These are phyloP conservation scores for Lepisosteus oculatus DNA, from an alignment of 2,113 vertebrate genomes.

Conservation along the genomic window DNA sequence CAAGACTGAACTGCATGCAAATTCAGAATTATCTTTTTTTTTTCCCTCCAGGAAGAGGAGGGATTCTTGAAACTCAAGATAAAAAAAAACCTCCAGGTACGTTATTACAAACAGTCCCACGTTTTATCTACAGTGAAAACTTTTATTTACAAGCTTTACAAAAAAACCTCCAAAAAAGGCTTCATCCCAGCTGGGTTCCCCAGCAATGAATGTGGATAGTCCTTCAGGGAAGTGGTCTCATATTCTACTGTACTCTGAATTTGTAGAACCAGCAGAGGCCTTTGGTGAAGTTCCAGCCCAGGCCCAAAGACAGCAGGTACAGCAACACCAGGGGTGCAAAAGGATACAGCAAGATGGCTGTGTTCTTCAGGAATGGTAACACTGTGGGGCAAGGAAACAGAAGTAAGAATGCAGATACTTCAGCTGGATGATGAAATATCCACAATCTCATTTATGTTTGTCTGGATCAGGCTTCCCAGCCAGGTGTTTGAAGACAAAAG, in stretches of 20 bases:
- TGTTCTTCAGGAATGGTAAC: conserved; percentile 91
- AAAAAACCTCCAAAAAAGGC: conserved; percentile 42
- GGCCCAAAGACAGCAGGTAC: conserved; percentile 83
- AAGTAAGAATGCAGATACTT: no score
- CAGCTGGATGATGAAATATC: no score
- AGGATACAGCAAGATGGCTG: conserved; percentile 87
- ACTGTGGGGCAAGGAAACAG: conserved; percentile 63
- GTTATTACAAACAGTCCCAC: conserved; percentile 33
- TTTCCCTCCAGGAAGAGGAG: no score
- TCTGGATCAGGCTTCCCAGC: no score
- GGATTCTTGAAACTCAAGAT: background rate
- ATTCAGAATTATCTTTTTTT: conserved; percentile 13
- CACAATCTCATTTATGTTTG: no score
- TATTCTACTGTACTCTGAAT: conserved; percentile 79
- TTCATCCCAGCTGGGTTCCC: conserved; percentile 9
- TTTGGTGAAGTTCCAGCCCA: conserved; percentile 94
- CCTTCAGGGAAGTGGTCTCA: background rate
- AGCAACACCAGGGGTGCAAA: conserved; percentile 82
- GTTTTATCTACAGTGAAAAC: conserved; percentile 39
- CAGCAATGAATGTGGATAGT: background rate
- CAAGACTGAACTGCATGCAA: conserved; percentile 15
- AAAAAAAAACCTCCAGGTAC: background rate
- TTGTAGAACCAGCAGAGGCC: conserved; percentile 92
- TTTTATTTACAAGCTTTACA: conserved; percentile 68
- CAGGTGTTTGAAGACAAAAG: no score